Conservation (phyloP, 2,797 vertebrate species). For the Erpetoichthys calabaricus region DNA sequence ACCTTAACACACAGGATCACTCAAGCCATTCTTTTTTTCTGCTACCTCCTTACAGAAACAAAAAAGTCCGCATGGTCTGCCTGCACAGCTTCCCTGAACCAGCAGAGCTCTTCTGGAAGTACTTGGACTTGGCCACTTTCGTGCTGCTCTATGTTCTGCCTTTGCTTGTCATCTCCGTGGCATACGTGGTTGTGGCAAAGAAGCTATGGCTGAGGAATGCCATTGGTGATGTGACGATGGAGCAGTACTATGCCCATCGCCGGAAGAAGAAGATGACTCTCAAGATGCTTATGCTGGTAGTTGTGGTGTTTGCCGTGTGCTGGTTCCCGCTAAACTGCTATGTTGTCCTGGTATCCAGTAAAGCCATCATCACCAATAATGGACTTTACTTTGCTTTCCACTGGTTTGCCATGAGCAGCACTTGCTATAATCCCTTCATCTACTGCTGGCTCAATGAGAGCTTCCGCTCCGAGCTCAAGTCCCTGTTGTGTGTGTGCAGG, state of each 20-base stretch:
- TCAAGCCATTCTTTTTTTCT: too few species aligned
- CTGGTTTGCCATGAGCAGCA: conserved; percentile 87
- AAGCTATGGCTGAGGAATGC: conserved; percentile 48
- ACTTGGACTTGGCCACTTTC: conserved; percentile 46
- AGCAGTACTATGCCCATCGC: conserved; percentile 40
- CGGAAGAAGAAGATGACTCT: conserved; percentile 66
- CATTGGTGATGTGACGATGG: conserved; percentile 46
- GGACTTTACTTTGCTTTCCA: conserved; percentile 79
- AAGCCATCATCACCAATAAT: conserved; percentile 69
- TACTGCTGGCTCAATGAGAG: conserved; percentile 79
- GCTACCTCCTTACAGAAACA: conserved; percentile 29
- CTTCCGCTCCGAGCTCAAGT: conserved; percentile 56
- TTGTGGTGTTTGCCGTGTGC: conserved; percentile 69
- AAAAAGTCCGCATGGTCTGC: conserved; percentile 37
- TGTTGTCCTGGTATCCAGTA: conserved; percentile 71
- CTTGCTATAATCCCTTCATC: conserved; percentile 87
- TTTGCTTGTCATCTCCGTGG: conserved; percentile 39
- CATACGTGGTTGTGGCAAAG: conserved; percentile 41
- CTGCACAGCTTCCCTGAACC: conserved; percentile 46
- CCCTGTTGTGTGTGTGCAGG: conserved; percentile 21
- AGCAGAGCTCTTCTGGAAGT: conserved; percentile 49
- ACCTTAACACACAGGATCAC: too few species aligned
- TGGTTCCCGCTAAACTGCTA: conserved; percentile 86
- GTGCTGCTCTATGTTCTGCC: conserved; percentile 45
- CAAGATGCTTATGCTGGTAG: conserved; percentile 76